Evolutionary conservation across 92 coral and sea anemone genomes (phyloP).

Genomic region (Muricea muricata): DNA sequence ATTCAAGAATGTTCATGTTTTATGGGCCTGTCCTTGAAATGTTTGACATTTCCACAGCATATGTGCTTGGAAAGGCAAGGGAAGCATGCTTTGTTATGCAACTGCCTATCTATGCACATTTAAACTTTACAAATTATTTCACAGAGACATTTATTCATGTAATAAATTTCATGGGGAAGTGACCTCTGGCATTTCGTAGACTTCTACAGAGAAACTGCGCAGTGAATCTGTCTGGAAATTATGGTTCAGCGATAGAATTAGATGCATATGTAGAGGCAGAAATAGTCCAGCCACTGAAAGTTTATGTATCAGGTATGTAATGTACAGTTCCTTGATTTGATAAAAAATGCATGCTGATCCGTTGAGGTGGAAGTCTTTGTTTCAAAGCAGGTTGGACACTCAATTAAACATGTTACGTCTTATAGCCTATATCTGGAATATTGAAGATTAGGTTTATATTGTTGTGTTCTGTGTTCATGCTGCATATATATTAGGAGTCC

Average conservation of each 20-base stretch:
- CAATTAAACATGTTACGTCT: no score
- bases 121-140: slow-evolving; percentile 55
- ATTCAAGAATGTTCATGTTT: slow-evolving; percentile 31
- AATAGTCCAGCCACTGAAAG: slow-evolving; percentile 62
- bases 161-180: slow-evolving; percentile 57
- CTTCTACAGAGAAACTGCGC: slow-evolving; percentile 54
- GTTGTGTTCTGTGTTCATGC: no score
- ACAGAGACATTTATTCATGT: slow-evolving; percentile 51
- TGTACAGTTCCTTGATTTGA: not conserved
- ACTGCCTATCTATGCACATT: slow-evolving; percentile 63
- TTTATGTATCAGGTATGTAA: slow-evolving; percentile 53
- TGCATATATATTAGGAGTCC: no score
- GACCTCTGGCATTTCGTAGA: slow-evolving; percentile 52
- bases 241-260: slow-evolving; percentile 39
- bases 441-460: no score
- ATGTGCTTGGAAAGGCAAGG: slow-evolving; percentile 48
- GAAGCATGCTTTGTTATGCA: slow-evolving; percentile 47
- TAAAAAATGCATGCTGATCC: not conserved
- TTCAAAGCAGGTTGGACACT: no score
- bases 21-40: slow-evolving; percentile 54
- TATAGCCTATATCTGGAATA: no score
- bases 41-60: slow-evolving; percentile 36
- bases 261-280: slow-evolving; percentile 69
- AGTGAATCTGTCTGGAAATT: slow-evolving; percentile 45
- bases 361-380: no score